Percentiles rank a stretch among this genome's conserved stretches.
Evolutionary conservation across 2,888 invertebrate species (phyloP).

Genomic region (Macroteleia sp.): DNA sequence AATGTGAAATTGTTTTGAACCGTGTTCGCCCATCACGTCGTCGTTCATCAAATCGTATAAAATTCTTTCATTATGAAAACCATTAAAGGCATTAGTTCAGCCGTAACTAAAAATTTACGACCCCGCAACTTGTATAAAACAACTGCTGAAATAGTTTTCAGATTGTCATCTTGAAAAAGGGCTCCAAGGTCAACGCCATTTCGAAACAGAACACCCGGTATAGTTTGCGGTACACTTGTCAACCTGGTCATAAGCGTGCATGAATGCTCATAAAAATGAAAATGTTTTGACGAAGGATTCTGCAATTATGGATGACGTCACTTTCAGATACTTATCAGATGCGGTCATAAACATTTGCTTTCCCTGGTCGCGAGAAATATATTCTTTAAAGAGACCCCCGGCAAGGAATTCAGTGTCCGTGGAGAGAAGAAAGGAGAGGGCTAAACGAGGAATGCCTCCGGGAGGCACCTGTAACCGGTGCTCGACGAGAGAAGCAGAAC

Average conservation of each 20-base stretch:
- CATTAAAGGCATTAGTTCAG: slow-evolving; percentile 14
- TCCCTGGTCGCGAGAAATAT: slow-evolving; percentile 24
- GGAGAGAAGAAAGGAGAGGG: slow-evolving; percentile 54
- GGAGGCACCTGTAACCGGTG: slow-evolving; percentile 82
- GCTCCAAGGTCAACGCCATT: slow-evolving; percentile 18
- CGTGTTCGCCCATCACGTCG: background rate
- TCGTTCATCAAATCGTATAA: slow-evolving; percentile 8
- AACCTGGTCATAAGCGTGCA: background rate
- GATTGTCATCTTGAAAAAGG: slow-evolving; percentile 15
- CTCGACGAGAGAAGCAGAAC: slow-evolving; percentile 78
- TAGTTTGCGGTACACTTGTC: slow-evolving; percentile 1
- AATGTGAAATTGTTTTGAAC: slow-evolving; percentile 13
- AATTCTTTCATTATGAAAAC: slow-evolving; percentile 23
- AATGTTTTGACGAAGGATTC: no score
- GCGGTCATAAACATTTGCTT: no score
- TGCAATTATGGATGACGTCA: background rate
- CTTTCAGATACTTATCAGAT: background rate
- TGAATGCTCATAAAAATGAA: no score
- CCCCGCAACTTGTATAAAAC: slow-evolving; percentile 8
- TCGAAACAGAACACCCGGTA: slow-evolving; percentile 14
- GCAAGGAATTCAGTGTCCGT: slow-evolving; percentile 73
- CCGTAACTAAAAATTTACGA: slow-evolving; percentile 26
- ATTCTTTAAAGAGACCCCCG: slow-evolving; percentile 70
- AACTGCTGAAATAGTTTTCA: slow-evolving; percentile 5
- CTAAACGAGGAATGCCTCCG: slow-evolving; percentile 77